Evolutionary conservation across 2,113 vertebrate genomes (phyloP).

Genomic region (Erinaceus europaeus): DNA sequence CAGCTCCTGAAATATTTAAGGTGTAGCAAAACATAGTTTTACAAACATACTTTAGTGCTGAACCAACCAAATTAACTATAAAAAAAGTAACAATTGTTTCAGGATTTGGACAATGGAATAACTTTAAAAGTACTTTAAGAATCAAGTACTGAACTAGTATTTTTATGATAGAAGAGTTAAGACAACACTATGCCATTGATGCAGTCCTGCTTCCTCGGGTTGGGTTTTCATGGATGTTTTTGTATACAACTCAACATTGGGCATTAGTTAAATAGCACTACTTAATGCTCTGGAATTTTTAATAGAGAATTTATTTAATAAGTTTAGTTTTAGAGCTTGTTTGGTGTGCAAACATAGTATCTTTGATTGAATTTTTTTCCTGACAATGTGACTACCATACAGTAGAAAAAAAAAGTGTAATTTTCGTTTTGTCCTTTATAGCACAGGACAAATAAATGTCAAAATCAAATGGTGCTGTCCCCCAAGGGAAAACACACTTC

Average conservation of each 20-base stretch:
- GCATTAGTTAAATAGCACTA: constrained; percentile 17
- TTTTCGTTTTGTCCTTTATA: constrained; percentile 87
- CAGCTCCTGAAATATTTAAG: constrained; percentile 32
- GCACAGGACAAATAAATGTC: constrained; percentile 90
- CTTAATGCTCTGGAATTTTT: constrained; percentile 62
- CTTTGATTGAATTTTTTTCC: constrained; percentile 84
- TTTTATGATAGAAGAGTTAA: neutral
- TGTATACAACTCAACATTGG: neutral
- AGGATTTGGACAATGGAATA: neutral
- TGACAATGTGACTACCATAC: constrained; percentile 79
- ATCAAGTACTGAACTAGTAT: neutral
- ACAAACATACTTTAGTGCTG: constrained; percentile 22
- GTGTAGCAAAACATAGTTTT: constrained; percentile 24
- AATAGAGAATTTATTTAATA: constrained; percentile 61
- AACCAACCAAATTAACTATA: constrained; percentile 44
- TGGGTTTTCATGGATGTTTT: neutral
- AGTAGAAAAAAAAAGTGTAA: constrained; percentile 78
- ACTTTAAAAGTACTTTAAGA: neutral
- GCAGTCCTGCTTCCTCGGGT: neutral
- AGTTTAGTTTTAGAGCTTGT: constrained; percentile 71
- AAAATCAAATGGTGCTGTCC: constrained; percentile 86
- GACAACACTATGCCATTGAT: neutral
- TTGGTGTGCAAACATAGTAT: constrained; percentile 72
- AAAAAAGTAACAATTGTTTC: neutral
- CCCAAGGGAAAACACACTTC: constrained; percentile 83